A percentile compares a stretch with the other conserved stretches of the same genome.
phyloP scores from a whole-genome alignment of 2,888 invertebrate species.

The Trypoxylon attenuatum region DNA sequence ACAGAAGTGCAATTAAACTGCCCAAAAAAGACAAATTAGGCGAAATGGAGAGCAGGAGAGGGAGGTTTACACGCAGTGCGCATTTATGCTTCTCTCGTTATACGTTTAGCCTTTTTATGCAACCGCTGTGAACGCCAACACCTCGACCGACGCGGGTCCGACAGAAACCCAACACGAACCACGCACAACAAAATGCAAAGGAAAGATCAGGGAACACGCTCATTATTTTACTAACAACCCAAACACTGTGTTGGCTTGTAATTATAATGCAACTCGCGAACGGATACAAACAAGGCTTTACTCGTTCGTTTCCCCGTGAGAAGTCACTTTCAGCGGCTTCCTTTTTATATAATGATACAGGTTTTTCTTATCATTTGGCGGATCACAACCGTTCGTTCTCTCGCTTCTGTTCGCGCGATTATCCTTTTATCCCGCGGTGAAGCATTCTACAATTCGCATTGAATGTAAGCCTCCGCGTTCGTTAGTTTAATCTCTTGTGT shows the following conservation, averaged over 20 bases:
- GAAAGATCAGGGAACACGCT: slow-evolving; percentile 18
- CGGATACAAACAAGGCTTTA: slow-evolving; percentile 18
- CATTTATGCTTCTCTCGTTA: slow-evolving; percentile 21
- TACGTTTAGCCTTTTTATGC: slow-evolving; percentile 25
- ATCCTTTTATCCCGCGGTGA: neutral
- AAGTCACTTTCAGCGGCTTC: slow-evolving; percentile 20
- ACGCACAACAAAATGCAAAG: slow-evolving; percentile 17
- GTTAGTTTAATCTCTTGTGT: too few species aligned
- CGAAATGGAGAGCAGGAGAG: neutral
- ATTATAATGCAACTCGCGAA: slow-evolving; percentile 42
- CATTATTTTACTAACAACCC: slow-evolving; percentile 17
- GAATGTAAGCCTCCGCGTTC: too few species aligned
- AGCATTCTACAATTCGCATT: neutral
- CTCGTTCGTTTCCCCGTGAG: slow-evolving; percentile 17
- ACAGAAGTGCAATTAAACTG: slow-evolving; percentile 22
- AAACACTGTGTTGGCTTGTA: slow-evolving; percentile 21
- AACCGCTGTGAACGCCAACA: slow-evolving; percentile 4
- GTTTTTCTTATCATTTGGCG: slow-evolving; percentile 5
- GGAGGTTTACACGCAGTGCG: slow-evolving; percentile 6
- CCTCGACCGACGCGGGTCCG: slow-evolving; percentile 9
- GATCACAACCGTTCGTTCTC: slow-evolving; percentile 15
- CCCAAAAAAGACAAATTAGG: neutral
- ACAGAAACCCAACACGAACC: slow-evolving; percentile 11
- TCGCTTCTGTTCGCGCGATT: neutral
- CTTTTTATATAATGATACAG: neutral